Conservation (phyloP, 2,888 invertebrate genomes). For the Pollenia angustigena region DNA sequence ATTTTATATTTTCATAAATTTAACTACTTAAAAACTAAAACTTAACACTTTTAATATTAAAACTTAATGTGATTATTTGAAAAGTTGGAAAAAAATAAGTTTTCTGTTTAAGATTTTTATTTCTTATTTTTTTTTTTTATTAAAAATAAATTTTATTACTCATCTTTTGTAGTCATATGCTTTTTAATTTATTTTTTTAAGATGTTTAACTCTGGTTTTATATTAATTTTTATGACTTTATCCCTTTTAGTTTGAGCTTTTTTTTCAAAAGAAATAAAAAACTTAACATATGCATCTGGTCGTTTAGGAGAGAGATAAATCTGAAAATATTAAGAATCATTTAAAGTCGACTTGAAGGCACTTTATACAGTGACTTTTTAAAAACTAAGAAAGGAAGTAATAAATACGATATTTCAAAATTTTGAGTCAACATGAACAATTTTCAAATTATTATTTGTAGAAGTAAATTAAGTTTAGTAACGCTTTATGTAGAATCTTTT, state of each 20-base stretch:
- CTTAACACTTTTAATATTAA: conserved; percentile 52
- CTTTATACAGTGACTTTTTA: not conserved
- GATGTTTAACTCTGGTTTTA: not conserved
- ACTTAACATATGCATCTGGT: conserved; percentile 31
- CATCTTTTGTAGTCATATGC: conserved; percentile 43
- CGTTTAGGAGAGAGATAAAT: conserved; percentile 19
- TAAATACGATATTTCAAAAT: too few relatives aligned
- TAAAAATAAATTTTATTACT: conserved; percentile 60
- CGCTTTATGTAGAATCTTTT: too few relatives aligned
- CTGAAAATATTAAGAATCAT: conserved; percentile 6
- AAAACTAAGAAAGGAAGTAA: not conserved
- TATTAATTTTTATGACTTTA: conserved; percentile 70
- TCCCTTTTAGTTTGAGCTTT: conserved; percentile 51
- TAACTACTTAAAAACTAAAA: conserved; percentile 55
- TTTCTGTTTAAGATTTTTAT: not conserved
- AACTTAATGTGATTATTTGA: not conserved
- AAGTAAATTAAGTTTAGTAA: too few relatives aligned
- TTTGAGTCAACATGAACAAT: too few relatives aligned
- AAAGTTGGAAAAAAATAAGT: not conserved
- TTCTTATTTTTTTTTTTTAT: not conserved
- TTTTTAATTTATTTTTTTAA: conserved; percentile 13
- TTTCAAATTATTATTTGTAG: too few relatives aligned
- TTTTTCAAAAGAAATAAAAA: conserved; percentile 11
- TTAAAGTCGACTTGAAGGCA: conserved; percentile 5
- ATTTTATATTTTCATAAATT: conserved; percentile 55